Base-by-base conservation (phyloP, 2,888 invertebrate species). In the Crocallis elinguaria region DNA sequence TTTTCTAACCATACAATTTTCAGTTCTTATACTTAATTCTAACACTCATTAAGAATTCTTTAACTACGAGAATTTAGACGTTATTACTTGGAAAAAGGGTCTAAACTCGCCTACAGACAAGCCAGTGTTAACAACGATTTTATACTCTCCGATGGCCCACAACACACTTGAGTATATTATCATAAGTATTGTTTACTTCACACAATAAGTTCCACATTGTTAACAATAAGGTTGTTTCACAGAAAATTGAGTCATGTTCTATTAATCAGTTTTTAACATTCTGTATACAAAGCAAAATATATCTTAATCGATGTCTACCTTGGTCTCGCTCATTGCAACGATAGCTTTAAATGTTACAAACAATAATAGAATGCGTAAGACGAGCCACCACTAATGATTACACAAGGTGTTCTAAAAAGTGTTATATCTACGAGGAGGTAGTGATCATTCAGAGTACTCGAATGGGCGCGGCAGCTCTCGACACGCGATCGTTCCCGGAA, bases 11-110 rank as follows among this genome's bases (percentile, higher is more conserved):
- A 48, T 58, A 52, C 29, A 46, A 49, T 49, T 54, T 57, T 64
- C 64, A 64, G 64, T 64, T 64, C 64, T 60, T 57, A 58, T 46
- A 45, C 48, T 55, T 57, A 57, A 52, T 25, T 35, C 55, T 57
- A 53, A 59, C 52, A 45, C 60, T 27, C 53, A 13, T 48, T 50
- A 57, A 19, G 16, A 12, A 14, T 6, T 32, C 23, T 30, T 33
- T 29, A 38, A 27, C 23, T 21, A 23, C 12, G 32, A 4, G 8
- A 44, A 33, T 51, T 27, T 33, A 33, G 12, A 50, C 29, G 4
- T 44, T 36, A 29, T 21, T 29, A 29, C 12, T 30, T 23, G 14
- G 38, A 50, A 42, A 43, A 9, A 44, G 30, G 37, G 29, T 54
- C 23, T 29, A 29, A 30, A 35, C 19, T 12, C 17, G 29, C 35